phyloP scores from a whole-genome alignment of 2,113 vertebrate species.

The Elephas maximus region DNA sequence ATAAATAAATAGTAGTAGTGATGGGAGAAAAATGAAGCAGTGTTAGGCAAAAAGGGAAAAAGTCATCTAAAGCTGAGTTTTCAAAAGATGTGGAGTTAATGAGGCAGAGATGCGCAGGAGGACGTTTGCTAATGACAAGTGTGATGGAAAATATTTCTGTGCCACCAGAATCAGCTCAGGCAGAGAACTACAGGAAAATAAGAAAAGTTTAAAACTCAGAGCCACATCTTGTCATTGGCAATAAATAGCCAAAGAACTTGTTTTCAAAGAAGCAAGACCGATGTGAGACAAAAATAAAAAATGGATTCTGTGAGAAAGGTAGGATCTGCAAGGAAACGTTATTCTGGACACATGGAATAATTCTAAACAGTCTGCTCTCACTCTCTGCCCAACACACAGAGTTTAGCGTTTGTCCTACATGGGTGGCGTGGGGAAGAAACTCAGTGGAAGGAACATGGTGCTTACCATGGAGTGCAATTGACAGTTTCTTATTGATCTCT shows the following conservation, averaged over 20 bases:
- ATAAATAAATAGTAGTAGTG: constrained; percentile 55
- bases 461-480: not conserved
- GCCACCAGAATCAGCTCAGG: not conserved
- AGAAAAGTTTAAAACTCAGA: not conserved
- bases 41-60: not conserved
- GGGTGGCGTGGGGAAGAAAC: not conserved
- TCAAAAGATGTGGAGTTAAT: constrained; percentile 44
- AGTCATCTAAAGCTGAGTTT: constrained; percentile 3
- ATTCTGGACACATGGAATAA: not conserved
- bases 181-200: not conserved
- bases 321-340: not conserved
- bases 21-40: constrained; percentile 26
- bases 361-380: not conserved
- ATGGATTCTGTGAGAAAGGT: not conserved
- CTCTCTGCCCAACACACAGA: not conserved
- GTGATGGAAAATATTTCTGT: not conserved
- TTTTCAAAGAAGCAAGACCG: not conserved
- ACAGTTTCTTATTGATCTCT: not conserved
- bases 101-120: not conserved
- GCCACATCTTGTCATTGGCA: not conserved
- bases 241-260: not conserved
- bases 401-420: not conserved
- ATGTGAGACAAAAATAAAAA: not conserved
- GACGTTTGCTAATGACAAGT: not conserved
- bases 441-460: not conserved